A percentile compares a stretch with the other conserved stretches of the same genome.
Conservation (phyloP, 2,888 invertebrate genomes). For the Nymphalis c-album region DNA sequence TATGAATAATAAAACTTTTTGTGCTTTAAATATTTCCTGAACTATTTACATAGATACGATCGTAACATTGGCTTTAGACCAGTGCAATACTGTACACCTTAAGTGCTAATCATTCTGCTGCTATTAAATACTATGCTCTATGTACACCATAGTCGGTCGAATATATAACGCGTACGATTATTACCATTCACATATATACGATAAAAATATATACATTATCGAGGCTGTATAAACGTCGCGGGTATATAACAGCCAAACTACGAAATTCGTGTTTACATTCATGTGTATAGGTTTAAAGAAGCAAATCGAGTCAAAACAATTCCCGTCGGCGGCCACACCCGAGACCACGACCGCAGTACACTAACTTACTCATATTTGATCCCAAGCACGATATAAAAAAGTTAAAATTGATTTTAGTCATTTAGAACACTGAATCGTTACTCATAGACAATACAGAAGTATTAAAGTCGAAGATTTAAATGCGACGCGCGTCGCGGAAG, state of each 20-base stretch:
- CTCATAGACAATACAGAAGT: constrained; percentile 19
- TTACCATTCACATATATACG: constrained; percentile 39
- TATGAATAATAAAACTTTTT: constrained; percentile 8
- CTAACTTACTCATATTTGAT: constrained; percentile 77
- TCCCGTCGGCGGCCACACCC: constrained; percentile 28
- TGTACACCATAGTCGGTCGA: constrained; percentile 34
- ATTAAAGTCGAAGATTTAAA: constrained; percentile 18
- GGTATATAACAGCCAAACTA: constrained; percentile 62
- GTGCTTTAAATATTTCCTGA: constrained; percentile 18
- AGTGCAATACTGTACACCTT: constrained; percentile 50
- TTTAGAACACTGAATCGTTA: constrained; percentile 21
- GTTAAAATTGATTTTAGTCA: constrained; percentile 46
- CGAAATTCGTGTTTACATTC: constrained; percentile 60
- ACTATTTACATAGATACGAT: constrained; percentile 34
- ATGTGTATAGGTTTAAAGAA: constrained; percentile 54
- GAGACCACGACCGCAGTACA: constrained; percentile 4
- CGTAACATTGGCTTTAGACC: constrained; percentile 48
- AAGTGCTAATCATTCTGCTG: constrained; percentile 46
- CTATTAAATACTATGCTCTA: constrained; percentile 39
- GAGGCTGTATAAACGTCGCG: constrained; percentile 54
- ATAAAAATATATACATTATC: constrained; percentile 52
- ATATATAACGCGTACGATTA: constrained; percentile 29
- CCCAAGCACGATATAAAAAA: constrained; percentile 77
- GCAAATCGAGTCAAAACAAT: constrained; percentile 28
- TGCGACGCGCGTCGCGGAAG: constrained; percentile 45